Percentiles rank a stretch among this genome's conserved stretches.
These are phyloP conservation scores for Athalia rosae DNA, from an alignment of 2,888 invertebrate species.

Conservation along the genomic window DNA sequence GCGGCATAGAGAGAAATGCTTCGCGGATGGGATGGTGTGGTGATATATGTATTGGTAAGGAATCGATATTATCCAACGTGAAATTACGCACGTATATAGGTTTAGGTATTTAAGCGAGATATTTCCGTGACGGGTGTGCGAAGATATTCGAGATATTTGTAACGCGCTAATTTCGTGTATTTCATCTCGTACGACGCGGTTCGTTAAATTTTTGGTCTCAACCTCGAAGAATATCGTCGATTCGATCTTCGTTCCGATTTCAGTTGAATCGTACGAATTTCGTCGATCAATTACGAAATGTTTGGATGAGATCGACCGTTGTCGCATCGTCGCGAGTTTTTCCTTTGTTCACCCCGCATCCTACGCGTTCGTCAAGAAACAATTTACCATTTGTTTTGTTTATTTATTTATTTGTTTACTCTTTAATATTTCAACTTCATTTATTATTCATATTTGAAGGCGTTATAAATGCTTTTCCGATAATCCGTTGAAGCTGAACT, in stretches of 20 bases:
- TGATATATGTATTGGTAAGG: neutral
- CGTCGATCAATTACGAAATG: neutral
- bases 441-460: conserved; percentile 27
- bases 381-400: conserved; percentile 10
- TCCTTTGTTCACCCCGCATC: neutral
- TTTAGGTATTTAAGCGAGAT: neutral
- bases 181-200: too few species aligned
- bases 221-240: too few species aligned
- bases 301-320: neutral
- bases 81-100: neutral
- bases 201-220: too few species aligned
- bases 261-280: too few species aligned
- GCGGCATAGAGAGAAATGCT: neutral
- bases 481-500: conserved; percentile 8
- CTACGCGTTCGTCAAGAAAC: conserved; percentile 1
- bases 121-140: too few species aligned
- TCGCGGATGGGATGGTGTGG: conserved; percentile 1
- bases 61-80: conserved; percentile 14
- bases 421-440: neutral
- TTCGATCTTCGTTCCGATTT: too few species aligned
- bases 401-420: neutral
- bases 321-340: neutral
- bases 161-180: too few species aligned
- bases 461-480: conserved; percentile 40
- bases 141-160: too few species aligned